These are phyloP conservation scores for Cheilosia variabilis DNA, from an alignment of 2,888 invertebrate genomes.

Conservation along the genomic window DNA sequence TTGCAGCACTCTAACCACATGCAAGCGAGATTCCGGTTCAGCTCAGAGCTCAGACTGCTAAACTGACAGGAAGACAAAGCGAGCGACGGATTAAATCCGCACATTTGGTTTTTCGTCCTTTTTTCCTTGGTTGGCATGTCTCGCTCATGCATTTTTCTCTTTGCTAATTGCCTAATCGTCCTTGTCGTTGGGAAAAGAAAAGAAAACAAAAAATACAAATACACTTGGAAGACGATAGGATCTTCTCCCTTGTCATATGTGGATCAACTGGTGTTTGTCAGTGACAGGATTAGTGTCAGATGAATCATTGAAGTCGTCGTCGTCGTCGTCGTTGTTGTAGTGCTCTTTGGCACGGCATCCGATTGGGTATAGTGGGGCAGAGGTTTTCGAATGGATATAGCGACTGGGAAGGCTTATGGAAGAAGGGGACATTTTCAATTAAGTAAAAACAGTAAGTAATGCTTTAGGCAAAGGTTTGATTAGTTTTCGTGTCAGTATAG, in stretches of 20 bases:
- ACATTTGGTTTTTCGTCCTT: constrained; percentile 56
- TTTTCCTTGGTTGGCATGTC: constrained; percentile 22
- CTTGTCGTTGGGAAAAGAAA: constrained; percentile 41
- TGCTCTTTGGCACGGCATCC: background rate
- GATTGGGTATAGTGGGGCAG: no score
- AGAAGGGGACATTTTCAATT: no score
- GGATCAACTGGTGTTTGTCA: constrained; percentile 69
- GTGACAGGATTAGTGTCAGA: constrained; percentile 68
- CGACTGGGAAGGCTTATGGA: no score
- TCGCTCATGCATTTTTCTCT: constrained; percentile 32
- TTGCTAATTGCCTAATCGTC: constrained; percentile 72
- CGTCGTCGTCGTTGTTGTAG: background rate
- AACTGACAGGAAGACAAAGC: constrained; percentile 73
- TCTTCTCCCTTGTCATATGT: constrained; percentile 67
- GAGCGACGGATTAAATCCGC: constrained; percentile 71
- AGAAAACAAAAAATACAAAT: constrained; percentile 10
- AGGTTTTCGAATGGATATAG: no score
- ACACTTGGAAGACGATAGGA: constrained; percentile 46
- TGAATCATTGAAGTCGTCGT: constrained; percentile 22
- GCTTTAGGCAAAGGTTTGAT: no score
- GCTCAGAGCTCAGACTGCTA: constrained; percentile 64
- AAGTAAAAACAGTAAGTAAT: no score
- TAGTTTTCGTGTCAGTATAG: no score
- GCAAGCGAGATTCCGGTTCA: constrained; percentile 28
- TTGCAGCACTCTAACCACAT: constrained; percentile 36